Evolutionary conservation across 2,113 vertebrate species (phyloP), one percentile per base, ranked within the genome.

Genomic region (Tragulus kanchil): DNA sequence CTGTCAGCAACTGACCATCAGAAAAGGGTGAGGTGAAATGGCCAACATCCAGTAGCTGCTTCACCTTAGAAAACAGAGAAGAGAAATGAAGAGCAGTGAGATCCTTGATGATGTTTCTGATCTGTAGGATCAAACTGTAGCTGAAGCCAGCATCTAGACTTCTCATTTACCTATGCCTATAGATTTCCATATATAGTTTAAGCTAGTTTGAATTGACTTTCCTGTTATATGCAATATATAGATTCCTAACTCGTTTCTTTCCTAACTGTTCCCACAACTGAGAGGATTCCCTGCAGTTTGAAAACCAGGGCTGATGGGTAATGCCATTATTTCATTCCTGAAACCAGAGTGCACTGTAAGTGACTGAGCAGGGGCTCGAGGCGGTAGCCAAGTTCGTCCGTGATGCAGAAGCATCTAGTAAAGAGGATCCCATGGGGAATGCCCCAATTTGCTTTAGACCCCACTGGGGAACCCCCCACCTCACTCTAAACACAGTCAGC

Each of bases 121-220:
- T 64, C 52, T 81, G 36, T 85, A 96, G 75, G 88, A 67, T 58
- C 94, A 85, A 95, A 21, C 88, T 52, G 65, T 81, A 61, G 81
- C 50, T 92, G 96, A 95, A 93, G 26, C 52, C 31, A 62, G 25
- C 5, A 3, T 75, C 42, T 19, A 62, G n/a, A 84, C 21, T 69
- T 95, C 62, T 95, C 81, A 64, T 62, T 89, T 86, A 67, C 48
- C 45, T 36, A 10, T 2, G 19, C 36, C 36, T 64, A 64, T 42
- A 62, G 64, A 87, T 79, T 79, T 42, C 25, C 50, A 58, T 12
- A 12, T 25, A 16, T 8, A 79, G 1, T 59, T 65, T 42, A 77
- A 82, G 28, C 7, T 28, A 8, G 3, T 67, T 90, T 42, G 42
- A 65, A 19, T 16, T 31, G 16, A 54, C 28, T 61, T 94, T 95